Evolutionary conservation across 1,140 invertebrate species (phyloP).

Genomic region (Trichonephila clavipes): DNA sequence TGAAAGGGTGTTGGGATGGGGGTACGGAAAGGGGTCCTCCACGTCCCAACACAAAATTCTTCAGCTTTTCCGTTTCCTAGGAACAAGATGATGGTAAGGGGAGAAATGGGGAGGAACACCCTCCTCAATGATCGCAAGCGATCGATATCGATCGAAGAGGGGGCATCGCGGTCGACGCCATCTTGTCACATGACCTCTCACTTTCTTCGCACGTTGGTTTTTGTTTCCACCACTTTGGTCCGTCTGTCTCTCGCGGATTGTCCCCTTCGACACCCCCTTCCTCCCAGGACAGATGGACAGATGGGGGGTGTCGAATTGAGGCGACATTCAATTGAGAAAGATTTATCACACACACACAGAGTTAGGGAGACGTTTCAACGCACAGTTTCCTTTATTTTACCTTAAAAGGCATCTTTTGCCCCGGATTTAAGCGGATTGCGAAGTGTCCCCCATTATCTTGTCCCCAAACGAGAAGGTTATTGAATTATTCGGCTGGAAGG

Average conservation of each 20-base stretch:
- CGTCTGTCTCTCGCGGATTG: background rate
- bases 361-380: background rate
- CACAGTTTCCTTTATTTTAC: background rate
- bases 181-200: conserved; percentile 73
- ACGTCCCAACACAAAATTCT: conserved; percentile 16
- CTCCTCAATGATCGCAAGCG: conserved; percentile 16
- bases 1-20: background rate
- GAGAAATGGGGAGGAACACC: background rate
- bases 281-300: background rate
- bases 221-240: conserved; percentile 43
- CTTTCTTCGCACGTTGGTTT: conserved; percentile 55
- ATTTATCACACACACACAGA: background rate
- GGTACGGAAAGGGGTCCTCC: background rate
- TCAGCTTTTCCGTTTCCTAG: conserved; percentile 47
- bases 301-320: background rate
- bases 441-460: conserved; percentile 12
- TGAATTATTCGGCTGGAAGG: background rate
- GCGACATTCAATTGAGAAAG: conserved; percentile 28
- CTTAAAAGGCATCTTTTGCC: background rate
- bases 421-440: background rate
- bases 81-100: conserved; percentile 4
- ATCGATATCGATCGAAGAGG: conserved; percentile 69
- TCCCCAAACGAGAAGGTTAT: background rate
- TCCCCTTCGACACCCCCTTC: background rate
- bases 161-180: conserved; percentile 70